Conservation (phyloP, 2,888 invertebrate genomes). For the Adineta ricciae region DNA sequence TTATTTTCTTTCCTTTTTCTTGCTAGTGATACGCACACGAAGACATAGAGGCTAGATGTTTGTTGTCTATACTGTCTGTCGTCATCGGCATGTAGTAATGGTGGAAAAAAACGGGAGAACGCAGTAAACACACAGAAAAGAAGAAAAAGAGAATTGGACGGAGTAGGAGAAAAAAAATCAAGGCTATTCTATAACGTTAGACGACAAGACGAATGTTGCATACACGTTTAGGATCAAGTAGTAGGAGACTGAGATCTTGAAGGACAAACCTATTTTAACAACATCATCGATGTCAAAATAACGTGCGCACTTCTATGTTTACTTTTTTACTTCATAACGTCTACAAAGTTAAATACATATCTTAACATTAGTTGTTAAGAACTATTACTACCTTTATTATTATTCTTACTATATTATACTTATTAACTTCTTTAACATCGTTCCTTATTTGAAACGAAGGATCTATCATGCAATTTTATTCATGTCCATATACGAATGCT, state of each 20-base stretch:
- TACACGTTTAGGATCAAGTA: neutral
- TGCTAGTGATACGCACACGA: neutral
- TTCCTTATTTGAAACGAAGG: neutral
- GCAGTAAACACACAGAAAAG: neutral
- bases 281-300: conserved; percentile 4
- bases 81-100: neutral
- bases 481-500: neutral
- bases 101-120: neutral
- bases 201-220: neutral
- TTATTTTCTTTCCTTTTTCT: neutral
- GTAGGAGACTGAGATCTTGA: neutral
- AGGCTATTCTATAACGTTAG: neutral
- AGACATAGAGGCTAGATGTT: neutral
- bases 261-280: neutral
- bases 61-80: neutral
- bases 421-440: too few species aligned
- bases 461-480: neutral
- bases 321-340: neutral
- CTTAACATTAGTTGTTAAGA: neutral
- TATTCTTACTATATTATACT: too few species aligned
- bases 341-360: neutral
- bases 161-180: neutral
- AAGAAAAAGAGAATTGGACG: neutral
- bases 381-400: neutral
- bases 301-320: neutral